phyloP scores from a whole-genome alignment of 2,888 invertebrate species.

The Sinodicranocentrus sp. region DNA sequence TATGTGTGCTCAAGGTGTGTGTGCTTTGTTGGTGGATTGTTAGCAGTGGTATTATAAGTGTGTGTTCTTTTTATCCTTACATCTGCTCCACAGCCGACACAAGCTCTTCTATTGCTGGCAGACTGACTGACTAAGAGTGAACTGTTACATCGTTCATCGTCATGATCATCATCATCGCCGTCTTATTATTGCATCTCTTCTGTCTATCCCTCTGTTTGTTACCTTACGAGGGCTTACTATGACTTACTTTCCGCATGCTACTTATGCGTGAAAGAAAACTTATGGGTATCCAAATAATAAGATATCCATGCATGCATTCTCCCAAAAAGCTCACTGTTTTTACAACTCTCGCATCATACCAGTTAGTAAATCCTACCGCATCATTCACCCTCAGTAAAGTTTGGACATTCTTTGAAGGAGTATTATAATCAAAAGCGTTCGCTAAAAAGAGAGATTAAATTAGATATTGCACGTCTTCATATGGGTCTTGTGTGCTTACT shows the following conservation, averaged over 20 bases:
- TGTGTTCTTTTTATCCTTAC: conserved; percentile 31
- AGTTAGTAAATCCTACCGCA: conserved; percentile 59
- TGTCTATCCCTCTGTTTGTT: conserved; percentile 27
- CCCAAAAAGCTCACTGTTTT: conserved; percentile 4
- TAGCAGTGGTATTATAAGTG: not conserved
- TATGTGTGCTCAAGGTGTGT: conserved; percentile 19
- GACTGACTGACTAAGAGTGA: conserved; percentile 31
- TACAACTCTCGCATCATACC: conserved; percentile 15
- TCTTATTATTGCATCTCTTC: conserved; percentile 44
- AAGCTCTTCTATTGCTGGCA: not conserved
- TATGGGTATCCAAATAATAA: conserved; percentile 43
- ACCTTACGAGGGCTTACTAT: conserved; percentile 34
- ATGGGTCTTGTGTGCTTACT: not conserved
- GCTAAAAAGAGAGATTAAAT: conserved; percentile 6
- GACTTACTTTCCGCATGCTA: conserved; percentile 41
- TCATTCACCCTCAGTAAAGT: conserved; percentile 40
- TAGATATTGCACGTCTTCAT: not conserved
- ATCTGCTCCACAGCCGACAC: conserved; percentile 50
- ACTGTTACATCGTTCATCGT: conserved; percentile 52
- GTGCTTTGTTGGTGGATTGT: conserved; percentile 51
- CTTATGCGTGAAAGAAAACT: conserved; percentile 37
- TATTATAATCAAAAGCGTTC: conserved; percentile 30
- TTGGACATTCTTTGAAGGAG: conserved; percentile 63
- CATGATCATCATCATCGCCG: conserved; percentile 27
- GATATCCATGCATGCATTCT: conserved; percentile 47